Base-by-base conservation (phyloP, 2,797 vertebrate genomes). In the Tapera naevia region DNA sequence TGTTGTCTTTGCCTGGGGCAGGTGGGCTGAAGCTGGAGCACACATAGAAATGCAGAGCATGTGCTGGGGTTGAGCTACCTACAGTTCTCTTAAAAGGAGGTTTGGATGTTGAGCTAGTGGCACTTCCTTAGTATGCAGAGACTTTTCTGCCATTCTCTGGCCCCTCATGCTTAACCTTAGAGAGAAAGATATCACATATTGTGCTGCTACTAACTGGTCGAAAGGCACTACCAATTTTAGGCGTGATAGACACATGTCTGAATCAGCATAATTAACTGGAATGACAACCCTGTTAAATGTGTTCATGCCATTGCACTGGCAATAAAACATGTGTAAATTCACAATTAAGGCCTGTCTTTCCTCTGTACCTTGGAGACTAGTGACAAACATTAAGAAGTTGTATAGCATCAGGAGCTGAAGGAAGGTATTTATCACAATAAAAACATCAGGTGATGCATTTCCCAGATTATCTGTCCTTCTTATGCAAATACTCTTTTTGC, bases 321-420 rank as follows among this genome's bases (percentile, higher is more conserved):
- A 97, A 97, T 97, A 97, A 97, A 97, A 92, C 95, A 96, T 94
- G 95, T 87, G 93, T 89, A 97, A 95, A 96, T 96, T 95, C 96
- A 95, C 96, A 97, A 95, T 98, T 97, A 97, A 97, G 89, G 57
- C 78, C 89, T 92, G 91, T 96, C 93, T 97, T 96, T 97, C 96
- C 93, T 84, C 85, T 96, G 48, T 92, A 91, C 96, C 93, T 90
- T 46, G 56, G 95, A 97, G 96, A 97, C 82, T 80, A 91, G 88
- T 78, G 95, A 91, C 80, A 96, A 96, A 97, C 90, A 94, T 95
- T 93, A 96, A 96, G 88, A 96, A 97, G 92, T 91, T 97, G 89
- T 17, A 33, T 62, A 88, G 79, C 94, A 89, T 86, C 90, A 79
- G 86, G 84, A 95, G 76, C 87, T 95, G 95, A 93, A 80, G 94